Conservation (phyloP, 2,888 invertebrate species). For the Sussaba pulchella region DNA sequence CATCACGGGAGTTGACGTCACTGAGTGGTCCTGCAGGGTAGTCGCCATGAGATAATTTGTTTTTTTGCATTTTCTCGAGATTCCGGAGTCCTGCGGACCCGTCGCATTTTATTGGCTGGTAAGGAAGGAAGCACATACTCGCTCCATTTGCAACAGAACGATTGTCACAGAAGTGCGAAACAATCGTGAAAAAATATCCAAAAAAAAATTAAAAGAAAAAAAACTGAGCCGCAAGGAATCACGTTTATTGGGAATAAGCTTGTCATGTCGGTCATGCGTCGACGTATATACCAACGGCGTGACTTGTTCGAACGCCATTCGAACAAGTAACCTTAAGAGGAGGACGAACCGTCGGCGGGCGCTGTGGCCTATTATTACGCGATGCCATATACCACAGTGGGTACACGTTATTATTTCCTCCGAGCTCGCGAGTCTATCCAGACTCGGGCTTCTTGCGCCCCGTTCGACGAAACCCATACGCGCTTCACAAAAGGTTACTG, state of each 20-base stretch:
- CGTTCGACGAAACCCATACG: slow-evolving; percentile 18
- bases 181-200: no score
- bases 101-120: background rate
- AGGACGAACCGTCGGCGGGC: slow-evolving; percentile 18
- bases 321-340: slow-evolving; percentile 79
- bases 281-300: slow-evolving; percentile 70
- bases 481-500: slow-evolving; percentile 78
- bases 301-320: slow-evolving; percentile 77
- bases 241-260: slow-evolving; percentile 54
- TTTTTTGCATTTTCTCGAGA: slow-evolving; percentile 16
- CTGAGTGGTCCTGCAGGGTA: slow-evolving; percentile 24
- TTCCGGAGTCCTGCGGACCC: slow-evolving; percentile 1
- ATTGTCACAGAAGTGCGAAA: background rate
- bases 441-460: background rate
- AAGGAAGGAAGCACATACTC: slow-evolving; percentile 6
- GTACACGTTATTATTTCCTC: slow-evolving; percentile 61
- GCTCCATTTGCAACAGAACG: slow-evolving; percentile 8
- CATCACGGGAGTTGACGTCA: slow-evolving; percentile 27
- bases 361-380: slow-evolving; percentile 74
- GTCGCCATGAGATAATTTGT: background rate
- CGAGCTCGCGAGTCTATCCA: slow-evolving; percentile 27
- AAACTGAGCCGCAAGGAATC: slow-evolving; percentile 32
- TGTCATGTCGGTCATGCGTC: slow-evolving; percentile 75
- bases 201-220: slow-evolving; percentile 28
- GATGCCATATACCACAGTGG: slow-evolving; percentile 68